These are phyloP conservation scores for Lota lota DNA, from an alignment of 2,113 vertebrate species.

Conservation along the genomic window DNA sequence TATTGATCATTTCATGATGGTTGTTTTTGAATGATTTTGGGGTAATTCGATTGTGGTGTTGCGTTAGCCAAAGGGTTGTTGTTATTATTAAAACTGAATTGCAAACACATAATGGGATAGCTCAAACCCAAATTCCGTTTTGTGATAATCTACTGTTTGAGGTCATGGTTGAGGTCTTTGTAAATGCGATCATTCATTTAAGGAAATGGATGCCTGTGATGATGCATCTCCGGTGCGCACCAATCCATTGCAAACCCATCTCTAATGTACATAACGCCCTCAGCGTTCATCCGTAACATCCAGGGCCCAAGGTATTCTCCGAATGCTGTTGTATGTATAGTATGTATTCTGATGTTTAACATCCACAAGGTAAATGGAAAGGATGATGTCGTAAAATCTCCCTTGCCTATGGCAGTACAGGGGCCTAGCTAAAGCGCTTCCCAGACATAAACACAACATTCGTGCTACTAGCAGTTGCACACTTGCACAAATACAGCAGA, in stretches of 20 bases:
- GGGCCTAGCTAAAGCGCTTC: slow-evolving; percentile 51
- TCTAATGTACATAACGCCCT: no score
- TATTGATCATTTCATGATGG: not conserved
- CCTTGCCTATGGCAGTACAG: slow-evolving; percentile 44
- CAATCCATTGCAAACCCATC: slow-evolving; percentile 28
- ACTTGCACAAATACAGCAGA: no score
- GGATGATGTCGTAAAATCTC: slow-evolving; percentile 32
- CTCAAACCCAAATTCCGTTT: no score
- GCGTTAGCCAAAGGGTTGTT: not conserved
- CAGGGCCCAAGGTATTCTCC: not conserved
- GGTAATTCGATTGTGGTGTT: not conserved
- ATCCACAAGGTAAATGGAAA: slow-evolving; percentile 5
- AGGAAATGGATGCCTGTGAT: slow-evolving; percentile 39
- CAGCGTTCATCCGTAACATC: no score
- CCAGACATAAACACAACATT: slow-evolving; percentile 50
- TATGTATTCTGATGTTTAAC: slow-evolving; percentile 8
- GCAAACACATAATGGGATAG: no score
- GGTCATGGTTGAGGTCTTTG: not conserved
- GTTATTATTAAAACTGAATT: not conserved
- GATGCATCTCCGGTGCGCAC: slow-evolving; percentile 40
- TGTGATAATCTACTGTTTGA: no score
- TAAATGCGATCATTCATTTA: slow-evolving; percentile 14
- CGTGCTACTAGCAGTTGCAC: no score
- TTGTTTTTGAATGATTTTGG: not conserved
- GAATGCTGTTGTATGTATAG: not conserved